A percentile compares a stretch with the other conserved stretches of the same genome.
Conservation (phyloP, 2,888 invertebrate species). For the Nomada ferruginata region DNA sequence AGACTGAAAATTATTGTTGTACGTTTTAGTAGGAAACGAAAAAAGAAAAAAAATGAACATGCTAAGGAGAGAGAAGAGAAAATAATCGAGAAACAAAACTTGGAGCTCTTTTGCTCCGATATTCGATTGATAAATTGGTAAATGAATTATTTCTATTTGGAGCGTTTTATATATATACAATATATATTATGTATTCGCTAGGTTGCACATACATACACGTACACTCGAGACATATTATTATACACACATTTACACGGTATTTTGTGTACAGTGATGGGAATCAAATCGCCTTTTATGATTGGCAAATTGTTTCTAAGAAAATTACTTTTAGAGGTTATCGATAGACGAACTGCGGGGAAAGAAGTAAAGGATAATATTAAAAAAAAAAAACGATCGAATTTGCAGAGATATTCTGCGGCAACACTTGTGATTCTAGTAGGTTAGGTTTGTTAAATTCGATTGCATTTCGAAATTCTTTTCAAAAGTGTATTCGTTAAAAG, state of each 20-base stretch:
- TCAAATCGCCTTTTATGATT: constrained; percentile 43
- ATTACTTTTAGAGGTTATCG: constrained; percentile 31
- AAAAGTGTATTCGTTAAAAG: constrained; percentile 18
- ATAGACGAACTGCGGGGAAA: neutral
- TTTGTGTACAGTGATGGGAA: constrained; percentile 52
- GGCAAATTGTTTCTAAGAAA: constrained; percentile 35
- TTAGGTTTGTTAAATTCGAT: constrained; percentile 51
- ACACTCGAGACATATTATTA: constrained; percentile 23
- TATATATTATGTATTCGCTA: constrained; percentile 71
- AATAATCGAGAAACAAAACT: neutral
- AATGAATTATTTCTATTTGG: constrained; percentile 75
- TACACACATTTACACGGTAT: constrained; percentile 59
- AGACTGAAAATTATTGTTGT: constrained; percentile 83
- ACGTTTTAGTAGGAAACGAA: constrained; percentile 72
- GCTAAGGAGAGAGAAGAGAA: neutral
- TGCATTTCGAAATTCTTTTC: constrained; percentile 42
- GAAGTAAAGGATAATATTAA: neutral
- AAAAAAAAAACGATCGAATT: constrained; percentile 16
- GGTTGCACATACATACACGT: constrained; percentile 56
- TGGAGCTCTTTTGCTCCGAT: constrained; percentile 66
- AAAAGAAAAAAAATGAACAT: constrained; percentile 21
- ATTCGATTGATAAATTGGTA: constrained; percentile 68
- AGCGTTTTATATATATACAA: constrained; percentile 73
- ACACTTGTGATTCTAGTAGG: constrained; percentile 51
- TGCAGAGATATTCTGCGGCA: constrained; percentile 15